Evolutionary conservation across 2,113 vertebrate species (phyloP).

Genomic region (Dipodomys merriami): DNA sequence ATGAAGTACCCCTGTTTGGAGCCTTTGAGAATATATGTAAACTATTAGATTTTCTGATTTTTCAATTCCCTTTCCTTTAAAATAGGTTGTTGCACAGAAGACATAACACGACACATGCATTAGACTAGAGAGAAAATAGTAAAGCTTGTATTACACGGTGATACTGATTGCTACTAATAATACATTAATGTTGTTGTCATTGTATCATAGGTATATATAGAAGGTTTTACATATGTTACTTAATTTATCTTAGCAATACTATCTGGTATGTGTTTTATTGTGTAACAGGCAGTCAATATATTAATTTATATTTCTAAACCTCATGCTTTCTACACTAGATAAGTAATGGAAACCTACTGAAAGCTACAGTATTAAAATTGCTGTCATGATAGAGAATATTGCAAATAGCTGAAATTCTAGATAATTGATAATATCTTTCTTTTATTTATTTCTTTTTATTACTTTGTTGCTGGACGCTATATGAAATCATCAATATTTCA

Average conservation of each 20-base stretch:
- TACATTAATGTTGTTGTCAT: neutral
- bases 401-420: neutral
- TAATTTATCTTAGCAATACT: neutral
- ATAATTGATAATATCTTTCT: neutral
- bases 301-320: neutral
- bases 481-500: slow-evolving; percentile 27
- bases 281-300: neutral
- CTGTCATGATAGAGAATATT: neutral
- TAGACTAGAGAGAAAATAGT: neutral
- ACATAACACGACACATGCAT: neutral
- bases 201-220: neutral
- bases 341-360: neutral
- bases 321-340: neutral
- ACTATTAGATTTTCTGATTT: neutral
- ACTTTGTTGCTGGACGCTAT: neutral
- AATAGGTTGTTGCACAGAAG: neutral
- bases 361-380: neutral
- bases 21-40: neutral
- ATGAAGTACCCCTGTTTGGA: neutral
- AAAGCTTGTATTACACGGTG: neutral
- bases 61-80: neutral
- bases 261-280: neutral
- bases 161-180: neutral
- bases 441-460: slow-evolving; percentile 19
- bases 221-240: neutral